A percentile compares a stretch with the other conserved stretches of the same genome.
Conservation (phyloP, 92 coral and sea anemone genomes). For the Actinostola sp. region DNA sequence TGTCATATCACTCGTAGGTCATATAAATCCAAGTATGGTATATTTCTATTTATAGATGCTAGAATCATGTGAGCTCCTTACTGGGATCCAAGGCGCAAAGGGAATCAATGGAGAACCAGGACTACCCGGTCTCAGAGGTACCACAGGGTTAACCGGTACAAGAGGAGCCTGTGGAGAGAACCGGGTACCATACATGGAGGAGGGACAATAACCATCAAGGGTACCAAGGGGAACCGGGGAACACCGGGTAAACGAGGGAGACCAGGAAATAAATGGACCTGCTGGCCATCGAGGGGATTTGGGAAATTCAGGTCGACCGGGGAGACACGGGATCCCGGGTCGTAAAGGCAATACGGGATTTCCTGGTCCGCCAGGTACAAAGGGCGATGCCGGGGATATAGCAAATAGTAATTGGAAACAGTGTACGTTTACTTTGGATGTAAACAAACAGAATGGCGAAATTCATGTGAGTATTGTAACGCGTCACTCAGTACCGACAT, state of each 20-base stretch:
- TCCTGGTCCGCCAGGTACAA: constrained; percentile 27
- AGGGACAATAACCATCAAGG: not conserved
- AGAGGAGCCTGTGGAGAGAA: constrained; percentile 43
- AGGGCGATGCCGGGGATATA: constrained; percentile 34
- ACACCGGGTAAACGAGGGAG: constrained; percentile 8
- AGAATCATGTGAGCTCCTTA: constrained; percentile 71
- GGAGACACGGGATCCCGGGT: constrained; percentile 43
- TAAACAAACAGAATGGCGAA: constrained; percentile 58
- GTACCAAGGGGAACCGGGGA: constrained; percentile 34
- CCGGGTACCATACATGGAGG: constrained; percentile 14
- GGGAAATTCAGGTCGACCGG: constrained; percentile 32
- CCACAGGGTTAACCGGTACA: constrained; percentile 41
- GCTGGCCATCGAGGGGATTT: too few relatives aligned
- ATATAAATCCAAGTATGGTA: too few relatives aligned
- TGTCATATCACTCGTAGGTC: too few relatives aligned
- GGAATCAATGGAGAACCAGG: constrained; percentile 61
- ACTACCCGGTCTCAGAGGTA: constrained; percentile 41
- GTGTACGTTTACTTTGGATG: constrained; percentile 61
- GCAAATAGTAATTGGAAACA: constrained; percentile 70
- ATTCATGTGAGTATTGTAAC: constrained; percentile 44
- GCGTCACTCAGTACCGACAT: too few relatives aligned
- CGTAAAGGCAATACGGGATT: constrained; percentile 33
- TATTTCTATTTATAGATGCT: constrained; percentile 55
- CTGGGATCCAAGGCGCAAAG: constrained; percentile 62
- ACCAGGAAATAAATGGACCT: too few relatives aligned